Evolutionary conservation across 2,797 vertebrate genomes (phyloP), one percentile per base, ranked within the genome.

Genomic region (Micrastur ruficollis): DNA sequence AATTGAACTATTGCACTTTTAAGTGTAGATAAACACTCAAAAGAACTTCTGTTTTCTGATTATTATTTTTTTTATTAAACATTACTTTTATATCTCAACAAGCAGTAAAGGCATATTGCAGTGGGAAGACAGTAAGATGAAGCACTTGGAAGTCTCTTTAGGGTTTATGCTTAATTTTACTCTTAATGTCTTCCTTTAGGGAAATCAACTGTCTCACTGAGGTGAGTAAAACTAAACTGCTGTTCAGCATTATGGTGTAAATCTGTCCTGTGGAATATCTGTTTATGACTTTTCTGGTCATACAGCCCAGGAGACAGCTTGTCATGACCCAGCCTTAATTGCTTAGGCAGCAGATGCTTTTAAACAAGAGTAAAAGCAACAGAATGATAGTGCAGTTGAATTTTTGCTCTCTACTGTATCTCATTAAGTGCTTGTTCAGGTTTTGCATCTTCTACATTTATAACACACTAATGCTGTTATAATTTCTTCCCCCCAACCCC

Each of bases 201-300:
- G 70, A 93, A 81, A 79, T 88, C 52, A 67, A 6, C 59, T 74
- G 26, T 46, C 72, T 78, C 19, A 38, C 50, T 0, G 1, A 66
- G 53, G 61, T 93, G 72, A 62, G 27, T 92, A 74, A 67, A 82
- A 71, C 29, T 71, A 31, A 94, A 92, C 78, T 92, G 83, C 78
- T 96, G 86, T 82, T 81, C 81, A 89, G 53, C 86, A 88, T 83
- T 65, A 72, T 89, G 92, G 61, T 61, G 16, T 65, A 86, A 81
- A 90, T 89, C 78, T 91, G 55, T 80, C 82, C 17, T 40, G 29
- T 74, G 53, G 27, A 86, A 55, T 93, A 89, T 42, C 59, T 82
- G n/a, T 59, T 66, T 32, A 53, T 85, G 86, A 72, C 53, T 94
- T 65, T 65, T 73, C 29, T 94, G 70, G 62, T 81, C 53, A 31